Base-by-base conservation (phyloP, 1,140 invertebrate genomes). In the Cydia splendana region DNA sequence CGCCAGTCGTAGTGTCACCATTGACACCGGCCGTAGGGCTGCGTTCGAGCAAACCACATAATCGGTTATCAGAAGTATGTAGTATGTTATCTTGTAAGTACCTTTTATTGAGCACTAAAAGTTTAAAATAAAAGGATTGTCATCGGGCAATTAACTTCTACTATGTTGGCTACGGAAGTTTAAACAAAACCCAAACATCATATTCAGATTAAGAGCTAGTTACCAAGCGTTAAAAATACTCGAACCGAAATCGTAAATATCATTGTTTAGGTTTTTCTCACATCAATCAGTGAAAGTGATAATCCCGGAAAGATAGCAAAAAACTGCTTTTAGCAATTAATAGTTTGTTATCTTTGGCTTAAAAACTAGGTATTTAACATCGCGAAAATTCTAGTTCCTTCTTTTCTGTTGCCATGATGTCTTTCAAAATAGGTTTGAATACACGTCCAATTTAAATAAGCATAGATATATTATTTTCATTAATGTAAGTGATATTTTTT, bases 271-370 rank as follows among this genome's bases (percentile, higher is more conserved):
- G n/a, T 62, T 20, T 62, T 24, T 62, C 57, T 9, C 20, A n/a
- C 57, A 62, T 24, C 28, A 71, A 71, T 42, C 30, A 71, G 67
- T 42, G 67, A 71, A 71, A 45, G 67, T 38, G 67, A 71, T 71
- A 5, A 71, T 42, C 34, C 2, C 13, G 45, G 34, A 38, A 18
- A 42, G 18, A 71, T 42, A 4, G 67, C 28, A 38, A 71, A 71
- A 45, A 45, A 42, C 34, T n/a, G 30, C 57, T 62, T 45, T 71
- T 42, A 38, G 28, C 18, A 71, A 42, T 38, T 38, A 38, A 34
- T 45, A 38, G 30, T 13, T 18, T 71, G 65, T 69, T 69, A 34
- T 34, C 30, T 10, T 69, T 38, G n/a, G 67, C 24, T 1, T 12
- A 24, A 10, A 62, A 24, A 7, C 20, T 24, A 10, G n/a, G n/a